A percentile compares a stretch with the other conserved stretches of the same genome.
phyloP scores from a whole-genome alignment of 2,797 vertebrate genomes.

The Borostomias antarcticus region DNA sequence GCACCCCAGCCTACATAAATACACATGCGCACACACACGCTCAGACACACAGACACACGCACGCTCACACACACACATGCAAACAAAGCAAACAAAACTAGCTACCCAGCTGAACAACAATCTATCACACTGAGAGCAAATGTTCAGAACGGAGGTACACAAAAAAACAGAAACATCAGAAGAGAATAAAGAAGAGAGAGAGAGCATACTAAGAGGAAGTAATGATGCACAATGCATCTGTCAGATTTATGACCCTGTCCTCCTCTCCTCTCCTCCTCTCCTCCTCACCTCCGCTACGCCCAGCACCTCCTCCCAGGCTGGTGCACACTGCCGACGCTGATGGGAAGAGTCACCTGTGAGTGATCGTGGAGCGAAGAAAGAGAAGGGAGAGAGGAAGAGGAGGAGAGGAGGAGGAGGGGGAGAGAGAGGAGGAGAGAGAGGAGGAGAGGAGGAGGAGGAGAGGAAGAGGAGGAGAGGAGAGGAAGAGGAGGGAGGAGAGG shows the following conservation, averaged over 20 bases:
- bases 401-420: conserved; percentile 24
- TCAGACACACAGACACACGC: not conserved
- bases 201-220: conserved; percentile 69
- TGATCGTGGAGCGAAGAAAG: conserved; percentile 36
- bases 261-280: not conserved
- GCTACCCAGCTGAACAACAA: conserved; percentile 47
- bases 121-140: conserved; percentile 57
- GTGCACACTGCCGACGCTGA: conserved; percentile 46
- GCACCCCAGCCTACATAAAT: too few relatives aligned
- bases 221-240: conserved; percentile 68
- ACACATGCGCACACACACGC: conserved; percentile 24
- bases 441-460: not conserved
- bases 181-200: conserved; percentile 54
- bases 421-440: not conserved
- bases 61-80: conserved; percentile 44
- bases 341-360: conserved; percentile 58
- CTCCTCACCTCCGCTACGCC: not conserved
- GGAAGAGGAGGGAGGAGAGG: too few relatives aligned
- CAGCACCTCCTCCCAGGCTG: conserved; percentile 7
- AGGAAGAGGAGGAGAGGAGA: not conserved
- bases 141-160: conserved; percentile 23
- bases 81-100: conserved; percentile 44
- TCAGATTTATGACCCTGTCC: conserved; percentile 59
- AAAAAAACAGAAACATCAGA: conserved; percentile 43
- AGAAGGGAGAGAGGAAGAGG: conserved; percentile 9